These are phyloP conservation scores for Nomada hirtipes DNA, from an alignment of 2,888 invertebrate genomes.

Conservation along the genomic window DNA sequence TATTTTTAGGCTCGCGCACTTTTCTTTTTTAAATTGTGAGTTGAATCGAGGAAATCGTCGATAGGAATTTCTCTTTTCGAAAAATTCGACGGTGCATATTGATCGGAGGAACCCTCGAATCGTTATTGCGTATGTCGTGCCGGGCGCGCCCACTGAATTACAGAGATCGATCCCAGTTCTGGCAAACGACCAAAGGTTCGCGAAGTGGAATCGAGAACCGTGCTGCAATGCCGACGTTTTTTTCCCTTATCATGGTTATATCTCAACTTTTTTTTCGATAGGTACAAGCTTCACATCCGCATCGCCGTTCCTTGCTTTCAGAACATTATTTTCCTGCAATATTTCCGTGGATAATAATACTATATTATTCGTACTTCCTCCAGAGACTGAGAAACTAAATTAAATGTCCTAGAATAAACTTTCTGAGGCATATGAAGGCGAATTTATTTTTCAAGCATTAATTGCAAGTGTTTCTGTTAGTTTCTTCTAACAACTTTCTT, in stretches of 20 bases:
- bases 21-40: neutral
- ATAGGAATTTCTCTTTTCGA: neutral
- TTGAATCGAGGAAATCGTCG: neutral
- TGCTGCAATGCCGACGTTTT: neutral
- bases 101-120: constrained; percentile 20
- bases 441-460: too few relatives aligned
- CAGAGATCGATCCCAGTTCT: constrained; percentile 48
- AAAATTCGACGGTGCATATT: neutral
- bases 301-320: neutral
- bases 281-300: neutral
- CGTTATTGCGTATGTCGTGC: constrained; percentile 10
- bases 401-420: too few relatives aligned
- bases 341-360: too few relatives aligned
- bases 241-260: neutral
- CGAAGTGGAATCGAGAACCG: constrained; percentile 41
- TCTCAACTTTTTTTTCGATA: neutral
- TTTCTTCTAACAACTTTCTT: too few relatives aligned
- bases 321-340: too few relatives aligned
- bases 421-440: too few relatives aligned
- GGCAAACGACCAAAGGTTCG: constrained; percentile 52
- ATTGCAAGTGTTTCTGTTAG: too few relatives aligned
- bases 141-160: constrained; percentile 47
- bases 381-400: too few relatives aligned
- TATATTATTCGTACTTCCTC: too few relatives aligned
- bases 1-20: too few relatives aligned